A percentile compares a stretch with the other conserved stretches of the same genome.
Evolutionary conservation across 2,797 vertebrate species (phyloP).

Genomic region (Mormyrus proboscirostris): DNA sequence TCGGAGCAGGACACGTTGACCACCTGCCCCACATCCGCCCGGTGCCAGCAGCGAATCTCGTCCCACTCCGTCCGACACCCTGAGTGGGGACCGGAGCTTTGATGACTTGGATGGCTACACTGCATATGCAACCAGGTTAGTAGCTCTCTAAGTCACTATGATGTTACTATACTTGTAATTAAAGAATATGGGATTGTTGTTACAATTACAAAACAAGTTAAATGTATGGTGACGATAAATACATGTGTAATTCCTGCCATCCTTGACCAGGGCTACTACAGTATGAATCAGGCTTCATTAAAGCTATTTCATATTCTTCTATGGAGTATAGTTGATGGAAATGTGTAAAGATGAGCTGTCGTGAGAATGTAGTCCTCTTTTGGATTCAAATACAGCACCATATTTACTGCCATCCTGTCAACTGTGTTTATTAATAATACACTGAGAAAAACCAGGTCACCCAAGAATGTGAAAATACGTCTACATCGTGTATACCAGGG

Average conservation of each 20-base stretch:
- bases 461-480: background rate
- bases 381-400: background rate
- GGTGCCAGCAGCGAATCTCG: constrained; percentile 69
- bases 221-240: background rate
- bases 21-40: constrained; percentile 64
- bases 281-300: background rate
- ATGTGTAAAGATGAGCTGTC: background rate
- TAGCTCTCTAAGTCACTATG: background rate
- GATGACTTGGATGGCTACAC: background rate
- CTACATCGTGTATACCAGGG: background rate
- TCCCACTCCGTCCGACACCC: constrained; percentile 76
- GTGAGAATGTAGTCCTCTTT: background rate
- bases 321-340: background rate
- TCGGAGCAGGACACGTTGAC: constrained; percentile 69
- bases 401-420: background rate
- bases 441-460: background rate
- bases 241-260: background rate
- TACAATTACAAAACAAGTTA: background rate
- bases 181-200: background rate
- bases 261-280: background rate
- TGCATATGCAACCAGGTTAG: background rate
- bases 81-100: constrained; percentile 31
- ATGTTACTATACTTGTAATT: background rate
- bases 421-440: background rate
- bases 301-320: background rate